Conservation (phyloP, 2,888 invertebrate genomes). For the Osmoderma eremita region DNA sequence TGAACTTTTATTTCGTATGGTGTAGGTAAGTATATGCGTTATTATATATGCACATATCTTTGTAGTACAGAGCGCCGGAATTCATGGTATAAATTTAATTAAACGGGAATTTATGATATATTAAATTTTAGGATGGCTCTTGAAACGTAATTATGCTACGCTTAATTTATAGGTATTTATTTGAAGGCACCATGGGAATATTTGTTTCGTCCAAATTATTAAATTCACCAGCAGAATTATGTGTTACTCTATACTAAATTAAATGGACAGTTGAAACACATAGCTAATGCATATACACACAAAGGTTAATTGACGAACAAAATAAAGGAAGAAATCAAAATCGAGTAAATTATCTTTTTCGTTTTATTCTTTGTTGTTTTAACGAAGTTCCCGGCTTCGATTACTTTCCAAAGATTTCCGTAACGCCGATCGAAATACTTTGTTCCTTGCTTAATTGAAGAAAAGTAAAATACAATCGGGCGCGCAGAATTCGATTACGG, state of each 20-base stretch:
- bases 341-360: conserved; percentile 5
- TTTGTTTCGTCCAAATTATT: conserved; percentile 13
- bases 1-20: too few relatives aligned
- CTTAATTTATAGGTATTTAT: conserved; percentile 30
- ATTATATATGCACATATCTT: background rate
- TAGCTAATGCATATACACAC: background rate
- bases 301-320: background rate
- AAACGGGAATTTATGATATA: conserved; percentile 31
- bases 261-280: background rate
- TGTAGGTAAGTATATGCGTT: conserved; percentile 1
- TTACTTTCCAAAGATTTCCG: conserved; percentile 30
- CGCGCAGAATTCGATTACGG: conserved; percentile 36
- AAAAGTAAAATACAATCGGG: conserved; percentile 33
- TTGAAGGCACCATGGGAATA: background rate
- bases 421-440: conserved; percentile 23
- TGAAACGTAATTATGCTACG: conserved; percentile 23
- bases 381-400: conserved; percentile 3
- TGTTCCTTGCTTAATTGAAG: conserved; percentile 30
- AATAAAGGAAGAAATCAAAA: background rate
- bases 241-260: background rate
- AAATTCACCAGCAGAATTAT: conserved; percentile 7
- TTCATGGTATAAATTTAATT: conserved; percentile 29
- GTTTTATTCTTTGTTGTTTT: conserved; percentile 3
- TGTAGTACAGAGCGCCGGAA: background rate
- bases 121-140: conserved; percentile 25